A percentile compares a stretch with the other conserved stretches of the same genome.
Conservation (phyloP, 1,140 invertebrate species). For the Hestina assimilis region DNA sequence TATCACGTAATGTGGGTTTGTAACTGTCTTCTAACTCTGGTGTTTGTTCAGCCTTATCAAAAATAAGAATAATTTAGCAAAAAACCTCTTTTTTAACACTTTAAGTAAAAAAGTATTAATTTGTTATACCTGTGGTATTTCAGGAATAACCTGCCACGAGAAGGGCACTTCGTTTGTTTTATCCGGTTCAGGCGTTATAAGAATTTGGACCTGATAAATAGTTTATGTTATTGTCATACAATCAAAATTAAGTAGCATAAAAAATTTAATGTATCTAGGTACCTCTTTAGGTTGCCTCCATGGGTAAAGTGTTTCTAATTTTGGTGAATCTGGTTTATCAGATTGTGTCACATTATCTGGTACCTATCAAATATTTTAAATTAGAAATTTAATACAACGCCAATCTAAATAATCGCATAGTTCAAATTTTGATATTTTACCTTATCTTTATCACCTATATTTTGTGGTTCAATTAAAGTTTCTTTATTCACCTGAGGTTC, state of each 20-base stretch:
- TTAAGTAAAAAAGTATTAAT: constrained; percentile 19
- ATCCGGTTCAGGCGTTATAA: constrained; percentile 46
- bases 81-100: constrained; percentile 8
- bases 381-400: constrained; percentile 7
- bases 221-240: constrained; percentile 2
- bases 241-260: neutral
- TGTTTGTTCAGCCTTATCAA: constrained; percentile 65
- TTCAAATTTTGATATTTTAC: neutral
- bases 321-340: constrained; percentile 30
- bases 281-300: constrained; percentile 52
- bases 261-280: constrained; percentile 8
- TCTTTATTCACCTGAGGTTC: constrained; percentile 12
- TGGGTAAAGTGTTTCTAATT: constrained; percentile 38
- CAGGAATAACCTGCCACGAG: constrained; percentile 67
- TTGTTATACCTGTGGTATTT: constrained; percentile 67
- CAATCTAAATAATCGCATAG: neutral
- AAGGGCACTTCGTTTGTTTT: constrained; percentile 60
- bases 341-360: constrained; percentile 29
- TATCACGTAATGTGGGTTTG: constrained; percentile 61
- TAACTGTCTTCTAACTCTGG: constrained; percentile 65
- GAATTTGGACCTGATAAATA: constrained; percentile 48
- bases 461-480: constrained; percentile 3
- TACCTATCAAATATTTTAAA: constrained; percentile 28
- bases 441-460: constrained; percentile 7
- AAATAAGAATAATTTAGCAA: constrained; percentile 24